These are phyloP conservation scores for Geodia barretti DNA, from an alignment of 37 sponge, comb jelly and placozoan species.

Conservation along the genomic window DNA sequence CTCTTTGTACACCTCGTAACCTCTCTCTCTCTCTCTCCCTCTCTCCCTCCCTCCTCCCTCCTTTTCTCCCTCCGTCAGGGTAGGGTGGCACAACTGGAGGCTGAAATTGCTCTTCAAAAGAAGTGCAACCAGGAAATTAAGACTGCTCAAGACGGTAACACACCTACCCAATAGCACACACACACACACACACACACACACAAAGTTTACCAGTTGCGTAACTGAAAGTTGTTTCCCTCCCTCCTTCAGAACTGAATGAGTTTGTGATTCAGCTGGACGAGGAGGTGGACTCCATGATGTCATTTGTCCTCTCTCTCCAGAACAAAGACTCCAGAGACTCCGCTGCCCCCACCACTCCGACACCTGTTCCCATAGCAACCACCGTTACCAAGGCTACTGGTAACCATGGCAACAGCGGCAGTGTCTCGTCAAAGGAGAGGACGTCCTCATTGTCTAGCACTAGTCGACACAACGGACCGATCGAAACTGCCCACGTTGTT, in stretches of 20 bases:
- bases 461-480: no score
- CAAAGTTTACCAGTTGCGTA: neutral
- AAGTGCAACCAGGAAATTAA: slow-evolving; percentile 82
- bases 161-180: neutral
- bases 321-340: slow-evolving; percentile 4
- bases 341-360: neutral
- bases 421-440: no score
- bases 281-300: slow-evolving; percentile 79
- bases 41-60: no score
- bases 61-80: no score
- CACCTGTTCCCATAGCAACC: no score
- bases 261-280: slow-evolving; percentile 89
- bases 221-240: neutral
- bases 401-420: no score
- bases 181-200: neutral
- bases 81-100: slow-evolving; percentile 87
- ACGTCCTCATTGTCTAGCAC: no score
- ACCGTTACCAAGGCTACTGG: no score
- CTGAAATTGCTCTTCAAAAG: slow-evolving; percentile 91
- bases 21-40: no score
- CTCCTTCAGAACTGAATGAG: slow-evolving; percentile 72
- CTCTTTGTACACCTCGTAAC: no score
- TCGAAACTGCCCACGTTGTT: no score
- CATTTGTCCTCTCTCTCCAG: slow-evolving; percentile 38
- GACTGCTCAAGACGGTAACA: slow-evolving; percentile 56